Conservation (phyloP, 2,113 vertebrate species). For the Strix aluco region DNA sequence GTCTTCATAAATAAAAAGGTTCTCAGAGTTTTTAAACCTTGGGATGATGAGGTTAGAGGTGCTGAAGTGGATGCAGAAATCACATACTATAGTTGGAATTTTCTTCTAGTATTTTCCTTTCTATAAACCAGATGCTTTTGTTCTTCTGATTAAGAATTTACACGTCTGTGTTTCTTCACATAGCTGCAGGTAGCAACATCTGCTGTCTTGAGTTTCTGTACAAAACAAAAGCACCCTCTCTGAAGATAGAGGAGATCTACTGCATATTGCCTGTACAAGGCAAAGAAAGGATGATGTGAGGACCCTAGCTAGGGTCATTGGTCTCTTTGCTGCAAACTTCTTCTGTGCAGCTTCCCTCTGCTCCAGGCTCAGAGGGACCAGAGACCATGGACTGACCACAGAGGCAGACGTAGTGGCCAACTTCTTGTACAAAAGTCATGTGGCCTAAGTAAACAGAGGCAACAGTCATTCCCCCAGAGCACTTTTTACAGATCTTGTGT, state of each 20-base stretch:
- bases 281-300: not conserved
- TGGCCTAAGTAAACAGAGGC: not conserved
- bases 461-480: not conserved
- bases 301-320: fast-evolving
- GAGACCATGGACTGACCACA: not conserved
- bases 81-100: not conserved
- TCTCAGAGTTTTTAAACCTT: not conserved
- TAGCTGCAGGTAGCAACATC: not conserved
- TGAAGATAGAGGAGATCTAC: not conserved
- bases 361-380: not conserved
- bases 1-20: not conserved
- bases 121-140: not conserved
- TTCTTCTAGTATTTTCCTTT: not conserved
- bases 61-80: not conserved
- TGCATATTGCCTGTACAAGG: not conserved
- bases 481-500: not conserved
- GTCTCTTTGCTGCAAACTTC: not conserved
- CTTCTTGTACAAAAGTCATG: not conserved
- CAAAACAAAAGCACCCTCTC: not conserved
- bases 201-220: not conserved
- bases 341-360: not conserved
- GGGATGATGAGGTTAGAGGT: not conserved
- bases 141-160: not conserved
- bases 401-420: not conserved
- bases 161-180: not conserved